Conservation (phyloP, 1,140 invertebrate species). For the Catajapyx aquilonaris region DNA sequence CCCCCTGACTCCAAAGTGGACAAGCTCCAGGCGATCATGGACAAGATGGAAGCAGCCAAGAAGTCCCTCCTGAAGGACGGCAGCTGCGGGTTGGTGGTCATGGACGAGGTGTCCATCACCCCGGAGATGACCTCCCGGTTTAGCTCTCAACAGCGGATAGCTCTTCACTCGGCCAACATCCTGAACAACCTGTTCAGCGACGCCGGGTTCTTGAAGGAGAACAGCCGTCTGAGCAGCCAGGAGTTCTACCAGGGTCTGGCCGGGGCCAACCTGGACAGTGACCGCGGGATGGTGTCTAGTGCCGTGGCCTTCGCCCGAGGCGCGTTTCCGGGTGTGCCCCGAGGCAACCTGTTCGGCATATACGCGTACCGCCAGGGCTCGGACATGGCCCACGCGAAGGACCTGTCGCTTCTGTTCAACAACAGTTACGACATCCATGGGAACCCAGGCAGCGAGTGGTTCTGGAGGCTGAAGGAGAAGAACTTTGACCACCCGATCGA, state of each 20-base stretch:
- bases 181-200: not conserved
- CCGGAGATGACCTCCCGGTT: not conserved
- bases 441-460: not conserved
- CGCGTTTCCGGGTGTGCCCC: no score
- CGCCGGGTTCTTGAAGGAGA: not conserved
- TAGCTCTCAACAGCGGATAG: not conserved
- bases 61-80: not conserved
- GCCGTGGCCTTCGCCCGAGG: not conserved
- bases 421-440: not conserved
- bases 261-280: not conserved
- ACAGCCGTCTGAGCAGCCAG: not conserved
- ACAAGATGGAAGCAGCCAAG: not conserved
- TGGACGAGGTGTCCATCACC: not conserved
- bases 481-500: no score
- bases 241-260: not conserved
- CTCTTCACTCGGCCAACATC: not conserved
- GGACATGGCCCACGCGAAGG: not conserved
- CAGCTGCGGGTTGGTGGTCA: not conserved
- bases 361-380: not conserved
- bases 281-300: not conserved
- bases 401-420: not conserved
- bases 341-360: not conserved
- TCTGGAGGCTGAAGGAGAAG: not conserved
- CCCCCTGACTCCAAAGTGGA: no score
- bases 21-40: not conserved